phyloP scores from a whole-genome alignment of 1,140 invertebrate species.

The Battus philenor region DNA sequence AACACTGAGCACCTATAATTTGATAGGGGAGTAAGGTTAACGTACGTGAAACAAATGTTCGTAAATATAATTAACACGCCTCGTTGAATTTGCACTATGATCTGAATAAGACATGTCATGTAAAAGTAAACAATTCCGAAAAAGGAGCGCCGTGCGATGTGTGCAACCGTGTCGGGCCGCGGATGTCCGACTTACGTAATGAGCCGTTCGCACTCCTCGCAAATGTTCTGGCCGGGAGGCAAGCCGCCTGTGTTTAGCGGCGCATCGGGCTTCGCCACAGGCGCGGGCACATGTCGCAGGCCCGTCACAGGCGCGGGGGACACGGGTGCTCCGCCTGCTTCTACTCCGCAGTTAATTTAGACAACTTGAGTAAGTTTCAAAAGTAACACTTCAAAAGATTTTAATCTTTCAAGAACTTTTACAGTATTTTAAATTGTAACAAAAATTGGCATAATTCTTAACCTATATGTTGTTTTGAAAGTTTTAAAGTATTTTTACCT shows the following conservation, averaged over 20 bases:
- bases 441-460: neutral
- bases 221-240: slow-evolving; percentile 92
- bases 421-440: neutral
- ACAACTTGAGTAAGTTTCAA: neutral
- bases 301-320: slow-evolving; percentile 49
- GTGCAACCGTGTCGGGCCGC: slow-evolving; percentile 64
- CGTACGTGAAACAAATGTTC: too few relatives aligned
- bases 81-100: too few relatives aligned
- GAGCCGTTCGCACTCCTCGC: slow-evolving; percentile 93
- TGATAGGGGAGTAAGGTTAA: too few relatives aligned
- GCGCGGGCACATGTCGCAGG: slow-evolving; percentile 82
- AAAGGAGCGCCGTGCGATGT: slow-evolving; percentile 32
- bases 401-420: neutral
- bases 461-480: too few relatives aligned
- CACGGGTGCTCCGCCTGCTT: slow-evolving; percentile 35
- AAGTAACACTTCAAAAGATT: too few relatives aligned
- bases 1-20: too few relatives aligned
- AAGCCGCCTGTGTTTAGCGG: slow-evolving; percentile 81
- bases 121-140: too few relatives aligned
- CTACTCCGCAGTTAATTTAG: slow-evolving; percentile 6
- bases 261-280: slow-evolving; percentile 83
- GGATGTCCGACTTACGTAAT: slow-evolving; percentile 92
- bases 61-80: too few relatives aligned
- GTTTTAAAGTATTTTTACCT: slow-evolving; percentile 77
- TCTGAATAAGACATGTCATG: too few relatives aligned